Conservation (phyloP, 2,888 invertebrate genomes). For the Acanthosepion lycidas region DNA sequence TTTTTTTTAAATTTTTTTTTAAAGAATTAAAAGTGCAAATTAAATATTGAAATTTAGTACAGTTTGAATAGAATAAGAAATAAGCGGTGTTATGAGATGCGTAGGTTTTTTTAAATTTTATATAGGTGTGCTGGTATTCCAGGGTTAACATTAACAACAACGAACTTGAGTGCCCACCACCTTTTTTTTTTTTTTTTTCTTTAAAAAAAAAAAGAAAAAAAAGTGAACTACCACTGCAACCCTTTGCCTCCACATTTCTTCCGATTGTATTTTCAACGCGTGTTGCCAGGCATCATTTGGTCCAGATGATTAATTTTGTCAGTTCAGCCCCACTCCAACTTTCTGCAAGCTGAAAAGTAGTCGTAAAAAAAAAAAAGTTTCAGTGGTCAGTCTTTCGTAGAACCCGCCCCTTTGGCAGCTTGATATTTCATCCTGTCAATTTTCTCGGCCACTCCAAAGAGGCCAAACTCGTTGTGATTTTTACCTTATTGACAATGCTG, state of each 20-base stretch:
- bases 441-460: neutral
- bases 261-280: slow-evolving; percentile 33
- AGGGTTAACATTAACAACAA: slow-evolving; percentile 12
- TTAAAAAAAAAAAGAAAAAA: no score
- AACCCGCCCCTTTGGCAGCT: neutral
- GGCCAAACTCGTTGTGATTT: slow-evolving; percentile 3
- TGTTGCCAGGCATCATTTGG: neutral
- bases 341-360: neutral
- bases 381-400: neutral
- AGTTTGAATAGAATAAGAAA: neutral
- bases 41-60: no score
- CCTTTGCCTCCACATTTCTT: neutral
- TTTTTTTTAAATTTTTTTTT: no score
- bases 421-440: neutral
- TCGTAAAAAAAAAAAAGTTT: neutral
- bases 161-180: neutral
- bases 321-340: neutral
- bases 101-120: neutral
- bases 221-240: neutral
- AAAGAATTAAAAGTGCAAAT: neutral
- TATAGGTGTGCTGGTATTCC: neutral
- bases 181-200: neutral
- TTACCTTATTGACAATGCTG: neutral
- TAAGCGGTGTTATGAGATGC: neutral
- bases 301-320: slow-evolving; percentile 8